Conservation (phyloP, 2,113 vertebrate genomes). For the Gulo gulo region DNA sequence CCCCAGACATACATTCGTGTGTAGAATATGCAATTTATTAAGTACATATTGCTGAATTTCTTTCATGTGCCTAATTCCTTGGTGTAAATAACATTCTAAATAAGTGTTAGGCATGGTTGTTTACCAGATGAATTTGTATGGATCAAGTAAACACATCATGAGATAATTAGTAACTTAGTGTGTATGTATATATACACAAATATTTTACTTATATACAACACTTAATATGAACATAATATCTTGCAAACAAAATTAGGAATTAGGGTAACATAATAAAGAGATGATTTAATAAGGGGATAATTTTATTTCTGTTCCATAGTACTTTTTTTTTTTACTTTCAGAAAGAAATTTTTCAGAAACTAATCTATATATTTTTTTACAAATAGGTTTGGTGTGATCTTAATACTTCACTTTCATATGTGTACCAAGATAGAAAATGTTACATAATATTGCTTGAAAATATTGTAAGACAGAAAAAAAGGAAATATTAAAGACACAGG, state of each 20-base stretch:
- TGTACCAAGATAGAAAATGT: not conserved
- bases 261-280: not conserved
- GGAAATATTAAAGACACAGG: not conserved
- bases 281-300: not conserved
- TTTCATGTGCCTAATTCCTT: not conserved
- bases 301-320: not conserved
- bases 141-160: conserved; percentile 21
- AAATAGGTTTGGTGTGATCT: not conserved
- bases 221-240: not conserved
- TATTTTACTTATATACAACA: not conserved
- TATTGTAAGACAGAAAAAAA: not conserved
- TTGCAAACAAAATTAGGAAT: not conserved
- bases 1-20: not conserved
- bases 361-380: not conserved
- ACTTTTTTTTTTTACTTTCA: not conserved
- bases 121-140: not conserved
- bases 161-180: not conserved
- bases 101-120: not conserved
- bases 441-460: not conserved
- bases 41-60: not conserved
- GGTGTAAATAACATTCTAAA: not conserved
- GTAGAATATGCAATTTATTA: not conserved
- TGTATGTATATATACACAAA: not conserved
- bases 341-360: not conserved
- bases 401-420: not conserved